phyloP scores from a whole-genome alignment of 2,888 invertebrate species.

The Willowsia nigromaculata region DNA sequence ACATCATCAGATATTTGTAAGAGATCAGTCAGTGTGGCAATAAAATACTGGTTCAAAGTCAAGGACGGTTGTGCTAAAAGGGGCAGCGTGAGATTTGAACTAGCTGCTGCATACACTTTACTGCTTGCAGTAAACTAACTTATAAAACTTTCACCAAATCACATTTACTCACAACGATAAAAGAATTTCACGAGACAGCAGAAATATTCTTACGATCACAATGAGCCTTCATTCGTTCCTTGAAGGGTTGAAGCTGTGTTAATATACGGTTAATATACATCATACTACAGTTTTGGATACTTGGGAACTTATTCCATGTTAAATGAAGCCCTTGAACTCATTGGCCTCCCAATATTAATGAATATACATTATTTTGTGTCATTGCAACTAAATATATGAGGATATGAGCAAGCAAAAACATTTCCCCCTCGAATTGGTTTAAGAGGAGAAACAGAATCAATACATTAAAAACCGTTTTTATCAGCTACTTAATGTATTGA shows the following conservation, averaged over 20 bases:
- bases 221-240: too few relatives aligned
- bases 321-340: too few relatives aligned
- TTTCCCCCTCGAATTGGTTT: neutral
- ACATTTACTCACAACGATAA: too few relatives aligned
- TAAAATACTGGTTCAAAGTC: slow-evolving; percentile 37
- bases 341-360: too few relatives aligned
- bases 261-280: too few relatives aligned
- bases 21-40: neutral
- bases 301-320: too few relatives aligned
- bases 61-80: slow-evolving; percentile 2
- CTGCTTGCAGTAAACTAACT: neutral
- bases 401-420: neutral
- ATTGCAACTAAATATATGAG: too few relatives aligned
- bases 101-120: neutral
- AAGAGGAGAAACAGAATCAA: neutral
- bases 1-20: neutral
- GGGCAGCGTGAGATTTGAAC: slow-evolving; percentile 18
- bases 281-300: too few relatives aligned
- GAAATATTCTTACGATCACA: too few relatives aligned
- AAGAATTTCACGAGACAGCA: too few relatives aligned
- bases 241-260: too few relatives aligned
- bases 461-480: neutral
- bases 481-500: neutral
- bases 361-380: too few relatives aligned
- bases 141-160: neutral